Evolutionary conservation across 1,140 invertebrate species (phyloP).

Genomic region (Geopemphigus sp.): DNA sequence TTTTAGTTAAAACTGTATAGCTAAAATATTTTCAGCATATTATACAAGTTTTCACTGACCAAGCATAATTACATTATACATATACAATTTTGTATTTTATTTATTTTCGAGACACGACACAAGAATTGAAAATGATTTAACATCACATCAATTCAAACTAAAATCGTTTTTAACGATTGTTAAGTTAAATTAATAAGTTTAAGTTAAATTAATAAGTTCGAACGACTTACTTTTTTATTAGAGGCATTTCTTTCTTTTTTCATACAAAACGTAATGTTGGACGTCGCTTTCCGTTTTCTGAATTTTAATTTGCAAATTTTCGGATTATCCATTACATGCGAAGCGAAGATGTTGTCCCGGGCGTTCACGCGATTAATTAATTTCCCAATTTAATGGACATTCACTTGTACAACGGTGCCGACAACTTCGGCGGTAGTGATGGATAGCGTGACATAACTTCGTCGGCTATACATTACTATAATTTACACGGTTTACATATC

Average conservation of each 20-base stretch:
- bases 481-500: too few species aligned
- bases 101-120: too few species aligned
- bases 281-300: constrained; percentile 59
- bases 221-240: constrained; percentile 58
- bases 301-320: constrained; percentile 34
- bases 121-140: too few species aligned
- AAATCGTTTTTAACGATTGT: too few species aligned
- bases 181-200: too few species aligned
- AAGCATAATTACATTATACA: too few species aligned
- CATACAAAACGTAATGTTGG: constrained; percentile 58
- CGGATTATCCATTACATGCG: constrained; percentile 44
- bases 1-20: too few species aligned
- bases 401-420: not conserved
- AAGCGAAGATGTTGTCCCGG: not conserved
- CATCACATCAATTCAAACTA: too few species aligned
- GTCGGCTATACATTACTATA: not conserved
- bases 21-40: too few species aligned
- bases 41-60: too few species aligned
- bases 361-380: not conserved
- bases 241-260: constrained; percentile 60
- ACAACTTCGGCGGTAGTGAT: not conserved
- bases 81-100: too few species aligned
- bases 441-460: not conserved
- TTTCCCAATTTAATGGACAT: not conserved
- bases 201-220: too few species aligned